A percentile compares a stretch with the other conserved stretches of the same genome.
These are phyloP conservation scores for Orthosia incerta DNA, from an alignment of 2,888 invertebrate genomes.

Conservation along the genomic window DNA sequence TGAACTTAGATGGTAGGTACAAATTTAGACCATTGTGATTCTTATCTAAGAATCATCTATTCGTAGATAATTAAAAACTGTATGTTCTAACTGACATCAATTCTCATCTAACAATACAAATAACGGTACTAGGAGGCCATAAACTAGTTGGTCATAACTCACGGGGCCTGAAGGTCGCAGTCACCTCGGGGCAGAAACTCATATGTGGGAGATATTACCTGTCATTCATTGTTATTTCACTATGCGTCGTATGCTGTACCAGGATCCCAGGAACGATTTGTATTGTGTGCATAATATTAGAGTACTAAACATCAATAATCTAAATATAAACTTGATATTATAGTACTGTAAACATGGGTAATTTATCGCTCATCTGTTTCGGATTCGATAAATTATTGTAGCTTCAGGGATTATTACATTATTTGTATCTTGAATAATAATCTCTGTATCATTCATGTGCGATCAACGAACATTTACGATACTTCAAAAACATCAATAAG, in stretches of 20 bases:
- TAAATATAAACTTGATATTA: background rate
- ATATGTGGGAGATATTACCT: conserved; percentile 59
- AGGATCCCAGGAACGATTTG: conserved; percentile 11
- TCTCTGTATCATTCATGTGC: background rate
- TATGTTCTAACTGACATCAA: conserved; percentile 28
- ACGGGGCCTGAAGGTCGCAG: conserved; percentile 37
- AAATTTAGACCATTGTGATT: too few species aligned
- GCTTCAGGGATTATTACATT: background rate
- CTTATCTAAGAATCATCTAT: background rate
- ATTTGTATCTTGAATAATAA: background rate
- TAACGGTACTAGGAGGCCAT: conserved; percentile 55
- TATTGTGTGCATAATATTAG: conserved; percentile 11
- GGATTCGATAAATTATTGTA: conserved; percentile 1
- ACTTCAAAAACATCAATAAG: too few species aligned
- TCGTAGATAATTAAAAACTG: conserved; percentile 27
- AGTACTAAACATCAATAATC: background rate
- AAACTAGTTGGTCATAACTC: conserved; percentile 64
- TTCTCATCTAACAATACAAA: conserved; percentile 33
- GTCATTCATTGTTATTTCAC: conserved; percentile 62
- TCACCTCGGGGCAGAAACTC: conserved; percentile 62
- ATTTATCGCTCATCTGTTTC: background rate
- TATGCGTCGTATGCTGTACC: conserved; percentile 7
- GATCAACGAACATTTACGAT: background rate
- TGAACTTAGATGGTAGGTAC: too few species aligned
- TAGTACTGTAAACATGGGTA: background rate